Evolutionary conservation across 2,113 vertebrate species (phyloP).

Genomic region (Dromaius novaehollandiae): DNA sequence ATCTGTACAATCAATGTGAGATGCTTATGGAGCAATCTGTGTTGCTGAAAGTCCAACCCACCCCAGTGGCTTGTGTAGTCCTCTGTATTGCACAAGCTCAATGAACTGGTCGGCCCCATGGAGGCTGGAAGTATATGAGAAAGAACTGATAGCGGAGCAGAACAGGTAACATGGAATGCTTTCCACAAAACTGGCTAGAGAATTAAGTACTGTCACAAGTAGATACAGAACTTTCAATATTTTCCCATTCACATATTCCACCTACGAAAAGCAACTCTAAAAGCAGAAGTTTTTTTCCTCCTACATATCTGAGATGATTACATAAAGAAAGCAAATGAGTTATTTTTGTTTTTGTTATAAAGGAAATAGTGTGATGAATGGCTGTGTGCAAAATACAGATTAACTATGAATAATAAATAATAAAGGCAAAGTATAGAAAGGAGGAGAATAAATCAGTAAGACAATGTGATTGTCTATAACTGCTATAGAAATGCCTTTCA

Average conservation of each 20-base stretch:
- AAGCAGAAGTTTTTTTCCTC: not conserved
- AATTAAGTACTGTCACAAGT: not conserved
- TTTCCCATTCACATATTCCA: not conserved
- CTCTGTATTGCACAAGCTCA: not conserved
- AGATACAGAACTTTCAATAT: not conserved
- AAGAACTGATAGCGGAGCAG: too few relatives aligned
- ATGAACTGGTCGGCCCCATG: accelerated
- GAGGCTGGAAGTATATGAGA: not conserved
- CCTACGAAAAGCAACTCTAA: not conserved
- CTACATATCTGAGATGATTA: not conserved
- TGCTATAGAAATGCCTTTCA: not conserved
- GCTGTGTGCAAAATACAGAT: not conserved
- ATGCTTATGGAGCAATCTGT: not conserved
- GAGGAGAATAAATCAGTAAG: constrained; percentile 19
- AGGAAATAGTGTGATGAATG: not conserved
- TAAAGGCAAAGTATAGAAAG: not conserved
- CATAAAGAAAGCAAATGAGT: not conserved
- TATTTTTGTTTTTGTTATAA: constrained; percentile 1
- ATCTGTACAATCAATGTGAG: not conserved
- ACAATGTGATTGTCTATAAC: not conserved
- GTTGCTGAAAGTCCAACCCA: not conserved
- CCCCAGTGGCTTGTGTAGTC: not conserved
- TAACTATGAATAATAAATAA: not conserved
- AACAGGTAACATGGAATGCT: not conserved
- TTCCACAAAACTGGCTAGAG: not conserved